A percentile compares a stretch with the other conserved stretches of the same genome.
Evolutionary conservation across 2,888 invertebrate genomes (phyloP).

Genomic region (Pachymerium ferrugineum): DNA sequence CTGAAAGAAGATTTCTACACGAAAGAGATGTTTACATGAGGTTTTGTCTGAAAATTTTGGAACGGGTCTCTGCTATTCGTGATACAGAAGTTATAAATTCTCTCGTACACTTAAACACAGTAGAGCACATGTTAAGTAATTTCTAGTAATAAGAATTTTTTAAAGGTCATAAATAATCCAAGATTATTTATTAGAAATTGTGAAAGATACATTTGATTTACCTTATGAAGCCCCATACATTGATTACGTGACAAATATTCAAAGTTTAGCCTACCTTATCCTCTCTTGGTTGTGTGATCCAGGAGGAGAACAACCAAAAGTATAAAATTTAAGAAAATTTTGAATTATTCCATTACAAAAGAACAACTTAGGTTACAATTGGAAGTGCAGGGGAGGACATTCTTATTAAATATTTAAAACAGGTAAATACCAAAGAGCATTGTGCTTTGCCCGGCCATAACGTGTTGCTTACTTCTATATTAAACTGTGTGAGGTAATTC

Average conservation of each 20-base stretch:
- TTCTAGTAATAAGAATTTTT: too few species aligned
- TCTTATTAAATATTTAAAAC: not conserved
- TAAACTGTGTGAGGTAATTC: not conserved
- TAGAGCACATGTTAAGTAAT: not conserved
- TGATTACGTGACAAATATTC: not conserved
- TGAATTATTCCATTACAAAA: not conserved
- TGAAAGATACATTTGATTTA: not conserved
- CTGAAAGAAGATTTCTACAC: not conserved
- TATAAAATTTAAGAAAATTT: not conserved
- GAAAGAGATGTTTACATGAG: not conserved
- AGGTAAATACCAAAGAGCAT: not conserved
- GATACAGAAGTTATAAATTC: not conserved
- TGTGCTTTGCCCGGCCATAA: not conserved
- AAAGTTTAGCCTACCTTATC: not conserved
- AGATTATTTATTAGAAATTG: too few species aligned
- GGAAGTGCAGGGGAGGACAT: not conserved
- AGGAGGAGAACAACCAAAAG: not conserved
- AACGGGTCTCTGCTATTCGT: not conserved
- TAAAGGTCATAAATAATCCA: too few species aligned
- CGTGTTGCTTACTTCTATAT: not conserved
- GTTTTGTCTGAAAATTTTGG: not conserved
- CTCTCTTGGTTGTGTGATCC: not conserved
- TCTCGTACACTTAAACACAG: not conserved
- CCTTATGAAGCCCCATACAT: not conserved
- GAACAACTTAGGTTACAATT: not conserved